These are phyloP conservation scores for Pteromalus puparum DNA, from an alignment of 1,140 invertebrate genomes.

Conservation along the genomic window DNA sequence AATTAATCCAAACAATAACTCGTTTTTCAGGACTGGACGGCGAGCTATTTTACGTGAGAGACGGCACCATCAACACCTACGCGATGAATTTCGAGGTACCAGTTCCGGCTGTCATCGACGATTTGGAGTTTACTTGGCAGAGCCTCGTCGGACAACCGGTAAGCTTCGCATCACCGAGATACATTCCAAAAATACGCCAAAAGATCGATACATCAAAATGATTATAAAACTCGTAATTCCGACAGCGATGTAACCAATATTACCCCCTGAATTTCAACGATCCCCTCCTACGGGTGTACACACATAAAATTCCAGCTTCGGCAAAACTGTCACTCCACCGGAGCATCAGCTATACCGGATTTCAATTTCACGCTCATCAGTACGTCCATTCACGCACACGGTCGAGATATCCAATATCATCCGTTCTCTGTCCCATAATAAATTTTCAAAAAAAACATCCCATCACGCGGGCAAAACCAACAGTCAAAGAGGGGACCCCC, in stretches of 20 bases:
- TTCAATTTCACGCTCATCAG: background rate
- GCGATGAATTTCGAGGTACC: conserved; percentile 91
- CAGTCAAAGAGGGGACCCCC: background rate
- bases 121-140: conserved; percentile 92
- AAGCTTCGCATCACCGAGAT: conserved; percentile 66
- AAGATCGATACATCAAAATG: too few relatives aligned
- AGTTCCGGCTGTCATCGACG: conserved; percentile 86
- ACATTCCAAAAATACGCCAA: conserved; percentile 14
- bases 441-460: conserved; percentile 37
- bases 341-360: background rate
- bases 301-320: background rate
- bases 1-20: too few relatives aligned
- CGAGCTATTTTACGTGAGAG: conserved; percentile 90
- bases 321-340: background rate
- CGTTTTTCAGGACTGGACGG: conserved; percentile 84
- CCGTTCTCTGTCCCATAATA: background rate
- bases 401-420: background rate
- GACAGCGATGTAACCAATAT: too few relatives aligned
- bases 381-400: background rate
- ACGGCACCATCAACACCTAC: conserved; percentile 92
- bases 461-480: conserved; percentile 16
- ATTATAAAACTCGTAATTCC: too few relatives aligned
- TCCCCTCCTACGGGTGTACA: too few relatives aligned
- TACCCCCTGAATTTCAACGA: too few relatives aligned
- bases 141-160: conserved; percentile 85